These are phyloP conservation scores for Lepidonotus clava DNA, from an alignment of 2,888 invertebrate genomes.

Conservation along the genomic window DNA sequence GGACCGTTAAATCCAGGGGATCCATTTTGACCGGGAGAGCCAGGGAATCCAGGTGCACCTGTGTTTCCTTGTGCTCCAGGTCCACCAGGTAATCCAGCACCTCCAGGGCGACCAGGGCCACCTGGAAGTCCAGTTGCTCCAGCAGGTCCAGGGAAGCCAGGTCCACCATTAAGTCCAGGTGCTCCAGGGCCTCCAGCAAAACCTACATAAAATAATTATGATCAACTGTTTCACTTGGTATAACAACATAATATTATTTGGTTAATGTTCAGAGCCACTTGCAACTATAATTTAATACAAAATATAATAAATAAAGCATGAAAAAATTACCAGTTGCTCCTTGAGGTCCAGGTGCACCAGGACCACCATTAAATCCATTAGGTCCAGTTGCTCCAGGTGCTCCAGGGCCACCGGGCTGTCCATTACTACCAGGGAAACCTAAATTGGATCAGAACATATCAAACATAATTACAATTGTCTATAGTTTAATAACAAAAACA, in stretches of 20 bases:
- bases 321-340: no score
- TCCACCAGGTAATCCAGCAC: conserved; percentile 35
- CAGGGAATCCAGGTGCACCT: conserved; percentile 50
- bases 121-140: background rate
- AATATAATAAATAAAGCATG: no score
- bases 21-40: background rate
- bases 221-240: no score
- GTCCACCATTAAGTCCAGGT: conserved; percentile 11
- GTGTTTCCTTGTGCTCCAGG: conserved; percentile 26
- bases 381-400: background rate
- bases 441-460: no score
- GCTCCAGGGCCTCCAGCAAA: conserved; percentile 47
- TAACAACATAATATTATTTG: no score
- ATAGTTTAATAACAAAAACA: no score
- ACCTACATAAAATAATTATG: no score
- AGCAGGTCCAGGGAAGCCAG: background rate
- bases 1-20: background rate
- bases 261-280: no score
- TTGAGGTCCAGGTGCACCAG: no score
- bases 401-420: conserved; percentile 44
- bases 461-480: no score
- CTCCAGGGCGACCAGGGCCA: background rate
- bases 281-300: no score
- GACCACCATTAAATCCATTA: background rate
- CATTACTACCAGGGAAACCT: no score